Percentiles rank a stretch among this genome's conserved stretches.
These are phyloP conservation scores for Galaxias olidus DNA, from an alignment of 2,797 vertebrate species.

Conservation along the genomic window DNA sequence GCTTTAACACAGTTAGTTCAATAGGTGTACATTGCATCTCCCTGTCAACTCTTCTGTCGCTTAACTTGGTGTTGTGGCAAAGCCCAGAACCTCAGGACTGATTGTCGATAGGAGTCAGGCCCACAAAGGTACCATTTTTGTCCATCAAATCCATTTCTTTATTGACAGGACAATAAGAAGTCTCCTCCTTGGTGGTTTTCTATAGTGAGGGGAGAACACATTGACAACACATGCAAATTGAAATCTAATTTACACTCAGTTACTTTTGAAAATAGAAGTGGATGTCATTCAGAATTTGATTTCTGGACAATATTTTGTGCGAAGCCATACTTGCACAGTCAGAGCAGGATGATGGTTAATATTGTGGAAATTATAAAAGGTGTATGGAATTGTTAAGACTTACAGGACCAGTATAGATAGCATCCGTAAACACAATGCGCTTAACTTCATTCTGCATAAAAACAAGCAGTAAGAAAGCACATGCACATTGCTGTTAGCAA, in stretches of 20 bases:
- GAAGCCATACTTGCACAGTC: too few species aligned
- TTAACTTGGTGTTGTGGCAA: too few species aligned
- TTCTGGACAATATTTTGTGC: too few species aligned
- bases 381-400: constrained; percentile 42
- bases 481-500: constrained; percentile 38
- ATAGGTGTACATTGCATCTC: too few species aligned
- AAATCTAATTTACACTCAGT: too few species aligned
- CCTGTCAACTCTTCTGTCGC: too few species aligned
- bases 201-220: too few species aligned
- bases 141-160: constrained; percentile 60
- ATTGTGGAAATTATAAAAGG: background rate
- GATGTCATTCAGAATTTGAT: too few species aligned
- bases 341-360: too few species aligned
- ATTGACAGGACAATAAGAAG: constrained; percentile 59
- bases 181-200: constrained; percentile 54
- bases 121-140: constrained; percentile 64
- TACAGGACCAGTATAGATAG: constrained; percentile 60
- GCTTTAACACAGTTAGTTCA: too few species aligned
- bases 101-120: constrained; percentile 52
- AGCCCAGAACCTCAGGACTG: constrained; percentile 36
- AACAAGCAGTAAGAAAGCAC: constrained; percentile 45
- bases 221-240: too few species aligned
- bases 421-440: constrained; percentile 66
- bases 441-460: constrained; percentile 68
- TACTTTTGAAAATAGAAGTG: too few species aligned